Evolutionary conservation across 1,140 invertebrate genomes (phyloP).

Genomic region (Helicorthomorpha holstii): DNA sequence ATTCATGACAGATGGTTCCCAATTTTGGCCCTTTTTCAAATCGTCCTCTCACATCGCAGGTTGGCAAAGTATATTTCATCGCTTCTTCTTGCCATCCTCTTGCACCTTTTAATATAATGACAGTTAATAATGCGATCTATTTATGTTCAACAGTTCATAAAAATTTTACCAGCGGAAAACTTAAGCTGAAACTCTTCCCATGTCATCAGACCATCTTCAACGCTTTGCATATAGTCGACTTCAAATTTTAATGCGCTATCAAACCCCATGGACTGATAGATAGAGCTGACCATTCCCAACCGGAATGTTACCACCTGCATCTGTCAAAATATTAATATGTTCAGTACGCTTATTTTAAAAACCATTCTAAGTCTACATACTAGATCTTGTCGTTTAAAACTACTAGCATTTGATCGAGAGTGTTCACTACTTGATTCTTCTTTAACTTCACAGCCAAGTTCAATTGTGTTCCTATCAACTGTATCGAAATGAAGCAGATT

Average conservation of each 20-base stretch:
- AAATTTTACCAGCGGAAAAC: conserved; percentile 29
- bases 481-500: conserved; percentile 9
- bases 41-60: background rate
- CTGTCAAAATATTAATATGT: conserved; percentile 26
- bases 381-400: conserved; percentile 54
- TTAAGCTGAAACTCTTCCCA: conserved; percentile 76
- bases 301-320: conserved; percentile 65
- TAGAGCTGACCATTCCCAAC: conserved; percentile 59
- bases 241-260: conserved; percentile 55
- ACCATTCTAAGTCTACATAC: conserved; percentile 26
- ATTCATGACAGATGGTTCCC: background rate
- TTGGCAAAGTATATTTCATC: background rate
- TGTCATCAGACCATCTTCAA: conserved; percentile 69
- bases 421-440: conserved; percentile 66
- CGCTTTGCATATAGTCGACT: conserved; percentile 50
- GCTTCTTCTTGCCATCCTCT: background rate
- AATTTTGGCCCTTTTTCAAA: background rate
- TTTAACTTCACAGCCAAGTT: conserved; percentile 67
- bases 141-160: background rate
- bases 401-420: conserved; percentile 57
- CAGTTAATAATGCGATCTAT: background rate
- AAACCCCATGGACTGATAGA: conserved; percentile 57
- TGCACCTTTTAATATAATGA: background rate
- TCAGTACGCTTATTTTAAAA: background rate
- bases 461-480: conserved; percentile 32